Conservation (phyloP, 2,888 invertebrate genomes). For the Andrena trimmerana region DNA sequence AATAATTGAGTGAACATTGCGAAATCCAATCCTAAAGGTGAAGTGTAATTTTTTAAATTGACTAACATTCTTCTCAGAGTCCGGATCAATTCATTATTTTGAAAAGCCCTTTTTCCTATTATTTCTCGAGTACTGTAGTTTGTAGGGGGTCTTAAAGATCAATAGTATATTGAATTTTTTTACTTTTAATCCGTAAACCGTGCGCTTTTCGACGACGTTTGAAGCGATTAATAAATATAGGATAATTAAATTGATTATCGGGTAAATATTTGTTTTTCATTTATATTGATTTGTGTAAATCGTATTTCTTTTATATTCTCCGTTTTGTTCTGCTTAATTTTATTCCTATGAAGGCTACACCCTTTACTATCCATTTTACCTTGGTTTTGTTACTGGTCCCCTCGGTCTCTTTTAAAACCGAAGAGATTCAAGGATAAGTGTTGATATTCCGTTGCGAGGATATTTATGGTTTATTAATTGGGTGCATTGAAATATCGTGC, state of each 20-base stretch:
- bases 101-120: neutral
- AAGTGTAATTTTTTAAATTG: neutral
- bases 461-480: slow-evolving; percentile 22
- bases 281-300: slow-evolving; percentile 32
- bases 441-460: slow-evolving; percentile 7
- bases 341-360: slow-evolving; percentile 1
- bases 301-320: slow-evolving; percentile 17
- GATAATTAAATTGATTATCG: slow-evolving; percentile 69
- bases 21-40: neutral
- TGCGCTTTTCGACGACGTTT: neutral
- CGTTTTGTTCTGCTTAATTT: slow-evolving; percentile 31
- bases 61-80: neutral
- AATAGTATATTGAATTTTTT: neutral
- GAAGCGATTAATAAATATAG: neutral
- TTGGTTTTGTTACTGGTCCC: slow-evolving; percentile 29
- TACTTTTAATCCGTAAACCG: neutral
- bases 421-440: slow-evolving; percentile 20
- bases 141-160: neutral
- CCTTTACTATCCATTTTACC: slow-evolving; percentile 26
- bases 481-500: slow-evolving; percentile 11
- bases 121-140: neutral
- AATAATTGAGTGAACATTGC: neutral
- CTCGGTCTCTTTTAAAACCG: slow-evolving; percentile 11
- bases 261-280: slow-evolving; percentile 33
- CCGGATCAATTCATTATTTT: neutral